A percentile compares a stretch with the other conserved stretches of the same genome.
phyloP scores from a whole-genome alignment of 2,888 invertebrate species.

The Drosophila fungiperda region DNA sequence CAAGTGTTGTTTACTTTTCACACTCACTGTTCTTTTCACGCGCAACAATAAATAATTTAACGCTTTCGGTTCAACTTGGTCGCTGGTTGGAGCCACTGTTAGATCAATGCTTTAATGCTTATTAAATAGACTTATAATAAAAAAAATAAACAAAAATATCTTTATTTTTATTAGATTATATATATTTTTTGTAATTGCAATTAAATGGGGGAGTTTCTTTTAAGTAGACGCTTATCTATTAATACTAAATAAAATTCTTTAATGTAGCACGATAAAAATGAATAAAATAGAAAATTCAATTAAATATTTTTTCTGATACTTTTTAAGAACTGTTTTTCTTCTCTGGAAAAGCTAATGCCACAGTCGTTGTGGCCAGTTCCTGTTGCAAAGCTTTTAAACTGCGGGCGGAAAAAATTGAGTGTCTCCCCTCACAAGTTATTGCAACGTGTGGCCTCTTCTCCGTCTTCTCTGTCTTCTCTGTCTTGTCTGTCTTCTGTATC shows the following conservation, averaged over 20 bases:
- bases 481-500: not conserved
- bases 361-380: constrained; percentile 37
- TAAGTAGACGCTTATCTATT: not conserved
- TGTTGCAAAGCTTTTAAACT: constrained; percentile 36
- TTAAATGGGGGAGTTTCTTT: not conserved
- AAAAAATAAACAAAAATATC: not conserved
- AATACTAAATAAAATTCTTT: no score
- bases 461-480: not conserved
- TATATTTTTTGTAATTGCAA: no score
- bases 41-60: constrained; percentile 2
- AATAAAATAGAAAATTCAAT: not conserved
- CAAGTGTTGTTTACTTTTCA: constrained; percentile 1
- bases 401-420: constrained; percentile 10
- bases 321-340: not conserved
- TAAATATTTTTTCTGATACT: not conserved
- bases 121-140: not conserved
- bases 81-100: no score
- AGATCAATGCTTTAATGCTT: not conserved
- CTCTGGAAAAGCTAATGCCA: constrained; percentile 22
- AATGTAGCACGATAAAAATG: not conserved
- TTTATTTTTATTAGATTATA: not conserved
- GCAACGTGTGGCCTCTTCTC: constrained; percentile 12
- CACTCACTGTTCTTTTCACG: constrained; percentile 3
- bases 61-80: not conserved
- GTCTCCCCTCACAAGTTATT: constrained; percentile 18